Evolutionary conservation across 2,113 vertebrate genomes (phyloP), one percentile per base, ranked within the genome.

Genomic region (Silurus asotus): DNA sequence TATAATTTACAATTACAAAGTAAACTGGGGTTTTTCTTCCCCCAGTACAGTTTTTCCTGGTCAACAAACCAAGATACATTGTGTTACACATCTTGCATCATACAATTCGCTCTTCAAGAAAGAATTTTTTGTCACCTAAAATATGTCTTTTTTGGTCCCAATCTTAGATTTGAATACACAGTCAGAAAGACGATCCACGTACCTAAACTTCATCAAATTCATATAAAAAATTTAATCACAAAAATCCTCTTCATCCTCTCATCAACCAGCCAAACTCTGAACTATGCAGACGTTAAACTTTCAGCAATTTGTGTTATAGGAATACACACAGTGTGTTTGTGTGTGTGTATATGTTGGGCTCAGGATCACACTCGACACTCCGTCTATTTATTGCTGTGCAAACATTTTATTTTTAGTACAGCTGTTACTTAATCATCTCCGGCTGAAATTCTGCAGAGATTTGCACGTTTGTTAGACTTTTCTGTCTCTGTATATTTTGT

Each of bases 391-490:
- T 81, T 81, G 45, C 80, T 51, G 61, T 49, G 80, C 59, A 64
- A 59, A 81, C 80, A 17, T 65, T 81, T 81, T 81, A 81, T 81
- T 81, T 81, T 65, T 62, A 61, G 80, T 81, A 49, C 80, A 81
- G 80, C 80, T 81, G 80, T 65, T 81, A 81, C 80, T 81, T 81
- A 81, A 81, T 81, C 61, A 81, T 81, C 80, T 37, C 25, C 77
- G 37, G 77, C 28, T 58, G 58, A 23, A 0, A 61, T 45, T 13
- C 56, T 45, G 77, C 77, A 79, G 15, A 61, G 19, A 45, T 79
- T 58, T 56, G 75, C 51, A 56, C 23, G 53, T 58, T 37, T 9
- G 13, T 17, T 58, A 79, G 56, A 79, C 77, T 13, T 79, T 28
- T 56, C 51, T 25, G 0, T 55, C 74, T 25, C 51, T 55, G 23